Evolutionary conservation across 2,888 invertebrate genomes (phyloP).

Genomic region (Trachelus tabidus): DNA sequence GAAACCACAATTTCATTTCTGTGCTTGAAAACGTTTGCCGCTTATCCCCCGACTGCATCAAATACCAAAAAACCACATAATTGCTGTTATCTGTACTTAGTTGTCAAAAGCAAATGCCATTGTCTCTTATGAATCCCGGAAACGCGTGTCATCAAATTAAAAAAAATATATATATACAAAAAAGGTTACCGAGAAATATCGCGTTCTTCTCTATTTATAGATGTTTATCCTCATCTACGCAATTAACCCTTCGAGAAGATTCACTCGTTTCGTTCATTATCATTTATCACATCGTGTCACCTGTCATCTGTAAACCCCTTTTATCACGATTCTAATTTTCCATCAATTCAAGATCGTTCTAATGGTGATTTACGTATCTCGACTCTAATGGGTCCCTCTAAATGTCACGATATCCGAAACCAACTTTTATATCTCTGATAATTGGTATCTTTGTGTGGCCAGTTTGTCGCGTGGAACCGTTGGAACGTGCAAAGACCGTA

Average conservation of each 20-base stretch:
- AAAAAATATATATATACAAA: background rate
- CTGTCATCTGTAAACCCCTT: background rate
- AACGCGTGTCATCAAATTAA: background rate
- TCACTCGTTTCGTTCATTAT: background rate
- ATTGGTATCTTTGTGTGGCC: constrained; percentile 46
- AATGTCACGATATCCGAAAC: background rate
- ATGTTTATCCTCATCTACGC: background rate
- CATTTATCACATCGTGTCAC: background rate
- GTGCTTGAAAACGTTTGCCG: constrained; percentile 14
- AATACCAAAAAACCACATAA: background rate
- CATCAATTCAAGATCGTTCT: background rate
- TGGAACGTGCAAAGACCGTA: constrained; percentile 54
- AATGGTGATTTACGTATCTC: background rate
- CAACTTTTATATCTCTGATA: constrained; percentile 27
- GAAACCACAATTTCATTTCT: constrained; percentile 5
- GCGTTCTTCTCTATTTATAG: background rate
- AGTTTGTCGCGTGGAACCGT: constrained; percentile 60
- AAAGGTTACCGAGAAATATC: background rate
- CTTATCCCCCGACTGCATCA: background rate
- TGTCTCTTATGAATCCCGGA: too few species aligned
- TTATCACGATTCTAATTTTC: background rate
- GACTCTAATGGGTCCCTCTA: background rate
- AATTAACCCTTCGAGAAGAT: background rate
- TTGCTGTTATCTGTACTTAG: too few species aligned
- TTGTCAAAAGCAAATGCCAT: too few species aligned